Conservation (phyloP, 2,888 invertebrate genomes). For the Coenonympha arcania region DNA sequence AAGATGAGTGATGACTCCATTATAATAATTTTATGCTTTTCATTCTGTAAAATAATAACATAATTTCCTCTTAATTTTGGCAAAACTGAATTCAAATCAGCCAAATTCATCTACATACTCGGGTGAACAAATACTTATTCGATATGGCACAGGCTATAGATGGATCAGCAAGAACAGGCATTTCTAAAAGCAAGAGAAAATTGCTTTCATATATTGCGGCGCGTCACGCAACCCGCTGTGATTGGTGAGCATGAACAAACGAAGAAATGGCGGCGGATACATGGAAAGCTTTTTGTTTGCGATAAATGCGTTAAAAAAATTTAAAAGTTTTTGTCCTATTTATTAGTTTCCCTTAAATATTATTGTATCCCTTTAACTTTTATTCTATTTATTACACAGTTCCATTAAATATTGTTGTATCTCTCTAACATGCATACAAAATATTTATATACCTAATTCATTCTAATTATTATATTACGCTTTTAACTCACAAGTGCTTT, state of each 20-base stretch:
- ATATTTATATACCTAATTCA: no score
- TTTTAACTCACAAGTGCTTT: no score
- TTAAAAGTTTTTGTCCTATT: constrained; percentile 17
- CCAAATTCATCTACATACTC: no score
- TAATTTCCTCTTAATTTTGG: no score
- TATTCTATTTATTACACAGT: no score
- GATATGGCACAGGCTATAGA: constrained; percentile 16
- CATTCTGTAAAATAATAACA: no score
- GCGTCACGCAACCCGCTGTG: constrained; percentile 38
- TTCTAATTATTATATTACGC: no score
- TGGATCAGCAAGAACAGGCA: constrained; percentile 25
- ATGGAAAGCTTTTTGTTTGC: constrained; percentile 30
- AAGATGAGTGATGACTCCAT: neutral
- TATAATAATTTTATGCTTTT: neutral
- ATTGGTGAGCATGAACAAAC: constrained; percentile 33
- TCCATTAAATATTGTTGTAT: no score
- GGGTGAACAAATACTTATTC: neutral
- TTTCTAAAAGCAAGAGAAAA: constrained; percentile 39
- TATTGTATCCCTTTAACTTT: no score
- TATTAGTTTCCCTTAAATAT: no score
- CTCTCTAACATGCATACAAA: no score
- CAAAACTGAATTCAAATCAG: no score
- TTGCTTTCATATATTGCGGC: constrained; percentile 40
- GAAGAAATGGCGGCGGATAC: constrained; percentile 27
- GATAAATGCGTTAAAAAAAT: constrained; percentile 29